Base-by-base conservation (phyloP, 2,113 vertebrate species). In the Drymodes brunneopygia region DNA sequence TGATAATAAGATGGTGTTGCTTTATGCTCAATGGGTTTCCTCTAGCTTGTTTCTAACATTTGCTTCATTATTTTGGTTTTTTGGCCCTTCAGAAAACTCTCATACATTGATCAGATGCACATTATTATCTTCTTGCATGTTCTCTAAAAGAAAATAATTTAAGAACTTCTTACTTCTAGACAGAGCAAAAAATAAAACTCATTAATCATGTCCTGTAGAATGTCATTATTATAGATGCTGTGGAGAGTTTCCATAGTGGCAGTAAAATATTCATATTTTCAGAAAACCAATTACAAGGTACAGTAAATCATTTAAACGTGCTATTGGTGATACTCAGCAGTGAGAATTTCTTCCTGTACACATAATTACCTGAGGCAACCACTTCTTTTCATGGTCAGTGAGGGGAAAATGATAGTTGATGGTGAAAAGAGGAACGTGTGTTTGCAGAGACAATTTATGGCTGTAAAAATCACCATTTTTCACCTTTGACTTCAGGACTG, bases 181-280 rank as follows among this genome's bases (percentile, higher is more conserved):
- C 53, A 95, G 83, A 96, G 70, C 42, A 65, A 93, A 93, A 96
- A 94, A 77, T 92, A 94, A 96, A 97, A 75, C 50, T 92, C 95
- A 96, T 98, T 97, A 97, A 96, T 98, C 97, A 95, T 64, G 75
- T 96, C 91, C 84, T 94, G 56, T 42, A 93, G 71, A 96, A 96
- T 93, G 92, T 96, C 96, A 92, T 97, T 97, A 97, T 98, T 98
- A 98, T 96, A 94, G 96, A 98, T 97, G 94, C 92, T 84, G 57
- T 93, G 92, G 94, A 96, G 96, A 97, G 83, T 96, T 97, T 71
- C 94, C 88, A 97, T 86, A 98, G 97, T 97, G 97, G 95, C 94
- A 97, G 77, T 98, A 93, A 98, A 97, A 97, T 97, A 98, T 95
- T 95, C 95, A 97, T 89, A 80, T 79, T 95, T 97, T 94, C 82